Conservation (phyloP, 2,888 invertebrate species). For the Malachius bipustulatus region DNA sequence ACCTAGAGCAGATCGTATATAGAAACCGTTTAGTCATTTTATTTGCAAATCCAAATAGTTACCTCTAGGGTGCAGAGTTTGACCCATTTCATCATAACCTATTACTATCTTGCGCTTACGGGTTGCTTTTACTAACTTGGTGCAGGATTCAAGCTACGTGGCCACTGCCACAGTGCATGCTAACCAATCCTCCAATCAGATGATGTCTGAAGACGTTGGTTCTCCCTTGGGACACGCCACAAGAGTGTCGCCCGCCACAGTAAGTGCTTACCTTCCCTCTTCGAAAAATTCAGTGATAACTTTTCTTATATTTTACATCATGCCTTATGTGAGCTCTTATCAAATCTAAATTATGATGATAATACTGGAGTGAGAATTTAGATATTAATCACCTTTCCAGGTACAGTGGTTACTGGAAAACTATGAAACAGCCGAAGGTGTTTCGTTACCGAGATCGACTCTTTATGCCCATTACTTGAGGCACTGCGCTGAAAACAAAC, state of each 20-base stretch:
- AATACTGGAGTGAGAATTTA: too few species aligned
- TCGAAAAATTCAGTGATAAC: background rate
- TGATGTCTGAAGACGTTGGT: conserved; percentile 39
- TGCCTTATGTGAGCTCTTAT: too few species aligned
- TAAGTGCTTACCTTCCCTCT: conserved; percentile 42
- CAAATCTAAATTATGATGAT: too few species aligned
- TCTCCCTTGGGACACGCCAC: conserved; percentile 61
- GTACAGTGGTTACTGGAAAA: conserved; percentile 94
- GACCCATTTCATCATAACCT: too few species aligned
- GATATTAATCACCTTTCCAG: conserved; percentile 33
- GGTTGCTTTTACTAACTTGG: conserved; percentile 10
- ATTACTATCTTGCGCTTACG: too few species aligned
- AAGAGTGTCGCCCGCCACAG: conserved; percentile 83
- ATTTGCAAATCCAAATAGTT: too few species aligned
- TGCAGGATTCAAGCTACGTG: conserved; percentile 38
- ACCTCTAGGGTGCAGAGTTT: too few species aligned
- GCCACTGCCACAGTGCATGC: conserved; percentile 43
- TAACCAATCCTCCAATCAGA: conserved; percentile 33
- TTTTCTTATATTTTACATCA: too few species aligned
- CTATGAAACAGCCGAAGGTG: conserved; percentile 93
- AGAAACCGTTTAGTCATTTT: too few species aligned
- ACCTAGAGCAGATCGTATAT: too few species aligned
- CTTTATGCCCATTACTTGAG: conserved; percentile 94
- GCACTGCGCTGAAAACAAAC: conserved; percentile 84
- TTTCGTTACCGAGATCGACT: conserved; percentile 69